Evolutionary conservation across 2,113 vertebrate species (phyloP).

Genomic region (Uropsilus gracilis): DNA sequence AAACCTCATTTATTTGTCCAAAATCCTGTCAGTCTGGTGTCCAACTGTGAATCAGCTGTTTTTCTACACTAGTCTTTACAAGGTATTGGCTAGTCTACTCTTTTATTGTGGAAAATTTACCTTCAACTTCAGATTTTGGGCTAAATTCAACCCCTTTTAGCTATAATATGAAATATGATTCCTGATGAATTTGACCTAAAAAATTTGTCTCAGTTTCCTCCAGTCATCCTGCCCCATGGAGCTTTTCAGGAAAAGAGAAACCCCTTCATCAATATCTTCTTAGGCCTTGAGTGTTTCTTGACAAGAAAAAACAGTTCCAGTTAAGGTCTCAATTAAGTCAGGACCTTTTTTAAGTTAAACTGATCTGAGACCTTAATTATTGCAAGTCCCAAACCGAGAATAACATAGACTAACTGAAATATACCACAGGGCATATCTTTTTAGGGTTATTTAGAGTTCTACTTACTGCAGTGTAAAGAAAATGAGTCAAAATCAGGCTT

Average conservation of each 20-base stretch:
- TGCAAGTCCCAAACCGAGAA: not conserved
- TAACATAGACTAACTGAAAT: not conserved
- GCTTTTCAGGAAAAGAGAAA: not conserved
- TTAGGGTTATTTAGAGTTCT: not conserved
- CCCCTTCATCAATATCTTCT: not conserved
- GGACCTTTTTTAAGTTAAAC: not conserved
- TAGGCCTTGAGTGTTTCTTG: not conserved
- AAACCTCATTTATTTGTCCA: too few species aligned
- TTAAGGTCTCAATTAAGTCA: not conserved
- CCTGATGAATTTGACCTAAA: not conserved
- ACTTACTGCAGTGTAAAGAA: not conserved
- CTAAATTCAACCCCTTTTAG: not conserved
- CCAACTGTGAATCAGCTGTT: not conserved
- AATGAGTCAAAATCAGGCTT: too few species aligned
- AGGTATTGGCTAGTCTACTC: too few species aligned
- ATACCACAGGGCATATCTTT: not conserved
- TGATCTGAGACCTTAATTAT: not conserved
- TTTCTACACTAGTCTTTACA: not conserved
- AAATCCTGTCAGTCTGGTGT: too few species aligned
- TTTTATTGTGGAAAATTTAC: not conserved
- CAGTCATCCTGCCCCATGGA: too few species aligned
- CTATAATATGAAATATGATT: not conserved
- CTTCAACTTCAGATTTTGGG: not conserved
- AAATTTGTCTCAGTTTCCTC: too few species aligned
- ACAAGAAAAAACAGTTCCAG: not conserved